phyloP scores from a whole-genome alignment of 2,797 vertebrate species.

The Glyptemys insculpta region DNA sequence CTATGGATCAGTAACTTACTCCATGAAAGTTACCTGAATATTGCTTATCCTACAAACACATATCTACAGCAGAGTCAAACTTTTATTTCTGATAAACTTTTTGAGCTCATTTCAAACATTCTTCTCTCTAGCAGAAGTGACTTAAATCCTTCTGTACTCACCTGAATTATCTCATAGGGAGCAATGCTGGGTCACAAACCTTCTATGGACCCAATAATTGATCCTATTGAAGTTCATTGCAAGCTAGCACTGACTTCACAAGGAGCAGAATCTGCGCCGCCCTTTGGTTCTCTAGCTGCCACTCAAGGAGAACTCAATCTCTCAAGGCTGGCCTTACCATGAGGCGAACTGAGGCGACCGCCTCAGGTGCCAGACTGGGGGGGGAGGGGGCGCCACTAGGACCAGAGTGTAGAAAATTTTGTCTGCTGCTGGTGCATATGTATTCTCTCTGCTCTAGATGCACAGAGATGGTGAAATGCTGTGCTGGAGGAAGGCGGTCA shows the following conservation, averaged over 20 bases:
- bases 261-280: constrained; percentile 19
- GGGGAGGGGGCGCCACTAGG: too few species aligned
- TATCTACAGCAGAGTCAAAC: neutral
- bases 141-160: neutral
- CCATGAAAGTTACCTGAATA: neutral
- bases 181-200: neutral
- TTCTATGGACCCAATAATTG: neutral
- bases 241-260: neutral
- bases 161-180: neutral
- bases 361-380: too few species aligned
- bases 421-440: too few species aligned
- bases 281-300: constrained; percentile 43
- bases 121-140: neutral
- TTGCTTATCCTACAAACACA: neutral
- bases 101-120: neutral
- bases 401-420: too few species aligned
- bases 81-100: neutral
- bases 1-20: neutral
- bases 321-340: neutral
- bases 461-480: too few species aligned
- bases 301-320: constrained; percentile 41
- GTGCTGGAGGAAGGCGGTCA: too few species aligned
- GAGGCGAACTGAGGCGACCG: too few species aligned
- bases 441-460: too few species aligned
- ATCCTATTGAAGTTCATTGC: neutral